Conservation (phyloP, 2,113 vertebrate species). For the Glaucomys volans region DNA sequence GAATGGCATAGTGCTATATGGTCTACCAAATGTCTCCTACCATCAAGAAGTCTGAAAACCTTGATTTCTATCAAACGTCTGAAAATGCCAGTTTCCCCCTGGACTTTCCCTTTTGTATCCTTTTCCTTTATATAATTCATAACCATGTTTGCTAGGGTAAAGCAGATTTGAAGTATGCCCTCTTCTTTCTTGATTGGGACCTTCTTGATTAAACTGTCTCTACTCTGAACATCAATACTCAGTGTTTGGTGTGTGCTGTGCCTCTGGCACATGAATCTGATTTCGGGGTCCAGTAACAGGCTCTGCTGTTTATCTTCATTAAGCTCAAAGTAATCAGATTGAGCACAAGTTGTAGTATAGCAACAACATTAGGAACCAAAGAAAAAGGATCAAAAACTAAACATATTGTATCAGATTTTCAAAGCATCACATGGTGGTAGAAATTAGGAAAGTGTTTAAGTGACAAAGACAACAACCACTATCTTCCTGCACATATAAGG, state of each 20-base stretch:
- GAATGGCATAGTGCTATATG: background rate
- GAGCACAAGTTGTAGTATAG: accelerated
- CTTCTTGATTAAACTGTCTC: background rate
- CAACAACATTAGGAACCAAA: background rate
- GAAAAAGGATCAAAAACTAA: background rate
- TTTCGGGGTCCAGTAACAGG: background rate
- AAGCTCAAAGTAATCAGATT: background rate
- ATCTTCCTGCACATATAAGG: background rate
- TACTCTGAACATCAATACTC: too few relatives aligned
- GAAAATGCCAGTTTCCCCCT: background rate
- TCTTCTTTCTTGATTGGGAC: background rate
- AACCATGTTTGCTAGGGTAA: background rate
- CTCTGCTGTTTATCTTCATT: background rate
- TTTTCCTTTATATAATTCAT: background rate
- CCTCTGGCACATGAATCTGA: background rate
- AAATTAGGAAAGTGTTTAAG: background rate
- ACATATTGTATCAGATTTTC: background rate
- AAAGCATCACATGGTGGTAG: background rate
- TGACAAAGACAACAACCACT: background rate
- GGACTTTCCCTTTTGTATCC: accelerated
- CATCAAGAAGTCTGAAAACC: background rate
- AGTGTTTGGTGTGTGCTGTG: background rate
- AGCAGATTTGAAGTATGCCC: background rate
- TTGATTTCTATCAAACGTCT: background rate
- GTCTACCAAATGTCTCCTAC: too few relatives aligned